A percentile compares a stretch with the other conserved stretches of the same genome.
These are phyloP conservation scores for Chaenocephalus aceratus DNA, from an alignment of 2,113 vertebrate species.

Conservation along the genomic window DNA sequence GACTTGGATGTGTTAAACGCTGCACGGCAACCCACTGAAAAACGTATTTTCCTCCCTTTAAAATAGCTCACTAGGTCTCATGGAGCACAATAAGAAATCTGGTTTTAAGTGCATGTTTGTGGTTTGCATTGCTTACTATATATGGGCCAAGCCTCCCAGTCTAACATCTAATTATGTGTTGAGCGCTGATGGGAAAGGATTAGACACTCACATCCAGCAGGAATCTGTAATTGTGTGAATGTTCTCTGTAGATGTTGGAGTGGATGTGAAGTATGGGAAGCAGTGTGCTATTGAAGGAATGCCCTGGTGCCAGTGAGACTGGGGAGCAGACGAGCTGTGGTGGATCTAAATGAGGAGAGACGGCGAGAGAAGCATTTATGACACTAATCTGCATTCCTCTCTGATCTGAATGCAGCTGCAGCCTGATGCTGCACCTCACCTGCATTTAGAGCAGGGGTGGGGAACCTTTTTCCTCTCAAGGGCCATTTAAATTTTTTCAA, in stretches of 20 bases:
- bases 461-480: too few species aligned
- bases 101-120: slow-evolving; percentile 76
- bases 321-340: slow-evolving; percentile 71
- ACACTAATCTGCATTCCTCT: slow-evolving; percentile 59
- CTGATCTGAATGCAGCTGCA: slow-evolving; percentile 47
- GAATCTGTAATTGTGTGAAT: slow-evolving; percentile 81
- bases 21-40: slow-evolving; percentile 50
- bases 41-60: slow-evolving; percentile 14
- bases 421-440: slow-evolving; percentile 25
- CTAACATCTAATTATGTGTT: slow-evolving; percentile 83
- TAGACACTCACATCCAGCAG: slow-evolving; percentile 65
- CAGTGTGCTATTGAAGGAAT: slow-evolving; percentile 73
- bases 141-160: slow-evolving; percentile 68
- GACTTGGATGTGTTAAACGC: slow-evolving; percentile 58
- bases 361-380: slow-evolving; percentile 49
- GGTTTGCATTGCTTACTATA: slow-evolving; percentile 81
- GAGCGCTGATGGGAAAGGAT: slow-evolving; percentile 75
- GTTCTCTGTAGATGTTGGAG: slow-evolving; percentile 70
- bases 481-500: too few species aligned
- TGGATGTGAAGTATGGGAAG: slow-evolving; percentile 68
- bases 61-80: slow-evolving; percentile 62
- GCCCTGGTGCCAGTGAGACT: slow-evolving; percentile 78
- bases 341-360: slow-evolving; percentile 67
- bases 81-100: slow-evolving; percentile 75
- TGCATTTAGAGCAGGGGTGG: not conserved